These are phyloP conservation scores for Acleris holmiana DNA, from an alignment of 2,888 invertebrate genomes.

Conservation along the genomic window DNA sequence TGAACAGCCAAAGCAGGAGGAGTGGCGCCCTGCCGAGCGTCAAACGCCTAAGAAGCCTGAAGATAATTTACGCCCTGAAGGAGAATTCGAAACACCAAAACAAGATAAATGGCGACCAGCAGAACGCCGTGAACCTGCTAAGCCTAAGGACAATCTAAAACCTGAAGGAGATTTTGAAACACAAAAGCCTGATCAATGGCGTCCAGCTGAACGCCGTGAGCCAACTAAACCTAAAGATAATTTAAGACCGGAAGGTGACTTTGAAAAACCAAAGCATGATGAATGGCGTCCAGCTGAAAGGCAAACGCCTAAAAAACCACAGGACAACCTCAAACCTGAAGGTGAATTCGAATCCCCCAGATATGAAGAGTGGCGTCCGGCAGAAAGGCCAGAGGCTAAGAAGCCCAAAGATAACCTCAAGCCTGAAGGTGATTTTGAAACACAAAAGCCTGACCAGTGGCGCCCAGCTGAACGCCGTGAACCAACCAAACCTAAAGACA, in stretches of 20 bases:
- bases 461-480: constrained; percentile 65
- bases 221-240: constrained; percentile 72
- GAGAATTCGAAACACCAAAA: constrained; percentile 69
- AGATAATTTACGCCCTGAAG: constrained; percentile 68
- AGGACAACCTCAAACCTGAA: constrained; percentile 77
- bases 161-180: constrained; percentile 85
- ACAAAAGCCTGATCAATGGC: constrained; percentile 77
- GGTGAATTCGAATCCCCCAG: constrained; percentile 71
- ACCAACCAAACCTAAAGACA: constrained; percentile 64
- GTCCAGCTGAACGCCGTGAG: constrained; percentile 61
- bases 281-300: constrained; percentile 48
- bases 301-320: constrained; percentile 53
- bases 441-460: constrained; percentile 60
- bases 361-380: constrained; percentile 58
- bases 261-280: constrained; percentile 68
- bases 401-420: constrained; percentile 56
- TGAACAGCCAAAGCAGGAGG: constrained; percentile 58
- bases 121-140: constrained; percentile 59
- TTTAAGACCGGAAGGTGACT: constrained; percentile 68
- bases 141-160: constrained; percentile 71
- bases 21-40: constrained; percentile 65
- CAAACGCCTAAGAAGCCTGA: constrained; percentile 54
- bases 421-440: constrained; percentile 71
- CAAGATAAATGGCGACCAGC: constrained; percentile 53
- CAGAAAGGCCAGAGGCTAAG: constrained; percentile 56